Evolutionary conservation across 2,797 vertebrate species (phyloP).

Genomic region (Zenarchopterus dispar): DNA sequence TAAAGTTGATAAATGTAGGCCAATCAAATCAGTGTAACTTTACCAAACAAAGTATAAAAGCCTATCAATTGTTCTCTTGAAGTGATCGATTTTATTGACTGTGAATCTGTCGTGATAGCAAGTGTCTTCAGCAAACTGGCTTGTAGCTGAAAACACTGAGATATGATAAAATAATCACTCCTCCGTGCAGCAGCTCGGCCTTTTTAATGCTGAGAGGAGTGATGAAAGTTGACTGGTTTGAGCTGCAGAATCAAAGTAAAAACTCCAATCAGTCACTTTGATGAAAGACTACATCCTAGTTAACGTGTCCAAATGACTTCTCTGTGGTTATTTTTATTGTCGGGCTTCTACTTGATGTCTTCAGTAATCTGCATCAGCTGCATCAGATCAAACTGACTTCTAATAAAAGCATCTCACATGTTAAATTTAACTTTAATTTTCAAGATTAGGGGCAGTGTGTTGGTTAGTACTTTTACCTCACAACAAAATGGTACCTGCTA

Average conservation of each 20-base stretch:
- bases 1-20: no score
- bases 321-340: conserved; percentile 34
- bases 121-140: not conserved
- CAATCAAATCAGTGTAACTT: not conserved
- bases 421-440: conserved; percentile 31
- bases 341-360: conserved; percentile 7
- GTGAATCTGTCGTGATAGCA: conserved; percentile 9
- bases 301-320: conserved; percentile 3
- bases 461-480: no score
- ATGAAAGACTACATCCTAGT: conserved; percentile 11
- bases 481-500: no score
- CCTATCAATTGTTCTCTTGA: conserved; percentile 4
- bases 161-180: conserved; percentile 15
- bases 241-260: conserved; percentile 27
- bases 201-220: not conserved
- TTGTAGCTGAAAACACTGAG: conserved; percentile 15
- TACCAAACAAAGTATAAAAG: not conserved
- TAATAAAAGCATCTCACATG: conserved; percentile 14
- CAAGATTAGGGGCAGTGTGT: no score
- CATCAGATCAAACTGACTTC: conserved; percentile 20
- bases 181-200: not conserved
- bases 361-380: not conserved
- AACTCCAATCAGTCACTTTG: conserved; percentile 14
- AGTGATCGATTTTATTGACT: not conserved
- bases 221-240: conserved; percentile 15